Conservation (phyloP, 37 sponge, comb jelly and placozoan genomes). For the Dysidea cf. avara region DNA sequence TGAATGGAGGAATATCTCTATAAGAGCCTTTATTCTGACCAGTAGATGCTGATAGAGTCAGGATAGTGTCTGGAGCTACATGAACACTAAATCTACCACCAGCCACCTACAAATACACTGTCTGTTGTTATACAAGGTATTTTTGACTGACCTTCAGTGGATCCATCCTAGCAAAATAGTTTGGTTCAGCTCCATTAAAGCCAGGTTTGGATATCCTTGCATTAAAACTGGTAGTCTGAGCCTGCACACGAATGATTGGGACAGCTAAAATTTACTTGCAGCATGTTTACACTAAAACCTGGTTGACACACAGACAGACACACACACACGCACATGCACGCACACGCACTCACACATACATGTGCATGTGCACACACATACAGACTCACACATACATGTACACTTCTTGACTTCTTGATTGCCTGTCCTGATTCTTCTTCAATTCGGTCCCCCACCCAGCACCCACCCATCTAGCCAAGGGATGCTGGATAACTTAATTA, state of each 20-base stretch:
- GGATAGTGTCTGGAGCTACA: slow-evolving; percentile 36
- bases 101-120: slow-evolving; percentile 19
- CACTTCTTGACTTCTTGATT: no score
- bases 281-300: no score
- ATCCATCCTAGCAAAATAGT: slow-evolving; percentile 21
- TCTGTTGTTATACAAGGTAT: neutral
- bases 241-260: slow-evolving; percentile 7
- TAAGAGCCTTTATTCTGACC: slow-evolving; percentile 52
- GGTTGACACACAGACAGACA: no score
- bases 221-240: slow-evolving; percentile 4
- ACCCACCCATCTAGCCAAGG: slow-evolving; percentile 91
- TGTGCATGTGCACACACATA: no score
- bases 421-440: slow-evolving; percentile 10
- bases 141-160: slow-evolving; percentile 33
- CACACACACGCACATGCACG: no score
- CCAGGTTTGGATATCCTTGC: slow-evolving; percentile 26
- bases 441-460: no score
- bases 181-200: neutral
- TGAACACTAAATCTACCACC: slow-evolving; percentile 35
- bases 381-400: no score
- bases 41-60: slow-evolving; percentile 60
- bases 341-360: no score
- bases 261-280: no score
- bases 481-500: no score
- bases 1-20: slow-evolving; percentile 26